Evolutionary conservation across 2,797 vertebrate species (phyloP).

Genomic region (Notoglanidium macrostoma): DNA sequence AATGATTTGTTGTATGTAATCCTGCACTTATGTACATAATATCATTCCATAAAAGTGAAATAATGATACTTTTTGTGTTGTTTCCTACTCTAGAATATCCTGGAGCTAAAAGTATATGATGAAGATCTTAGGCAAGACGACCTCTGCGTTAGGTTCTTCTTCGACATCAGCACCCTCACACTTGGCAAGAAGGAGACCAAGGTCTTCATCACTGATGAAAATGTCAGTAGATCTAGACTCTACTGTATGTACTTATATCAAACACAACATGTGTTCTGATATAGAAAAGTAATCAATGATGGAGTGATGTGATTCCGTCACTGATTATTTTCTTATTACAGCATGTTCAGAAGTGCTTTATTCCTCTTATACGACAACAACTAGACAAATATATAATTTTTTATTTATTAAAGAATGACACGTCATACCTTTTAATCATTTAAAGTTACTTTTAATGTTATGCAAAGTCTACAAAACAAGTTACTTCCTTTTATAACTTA

Average conservation of each 20-base stretch:
- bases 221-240: conserved; percentile 59
- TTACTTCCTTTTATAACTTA: background rate
- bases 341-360: background rate
- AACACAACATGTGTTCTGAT: background rate
- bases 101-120: conserved; percentile 82
- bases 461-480: background rate
- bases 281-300: background rate
- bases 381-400: background rate
- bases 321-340: background rate
- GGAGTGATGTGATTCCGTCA: background rate
- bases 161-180: conserved; percentile 76
- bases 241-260: background rate
- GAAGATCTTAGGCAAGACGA: conserved; percentile 79
- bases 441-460: background rate
- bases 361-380: background rate
- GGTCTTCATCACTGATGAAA: conserved; percentile 71
- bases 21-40: background rate
- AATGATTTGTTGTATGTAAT: background rate
- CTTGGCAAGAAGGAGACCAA: conserved; percentile 69
- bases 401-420: background rate
- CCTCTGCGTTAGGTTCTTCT: conserved; percentile 71
- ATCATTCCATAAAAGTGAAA: background rate
- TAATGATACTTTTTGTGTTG: background rate
- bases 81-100: conserved; percentile 72
- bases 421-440: background rate